These are phyloP conservation scores for Fopius arisanus DNA, from an alignment of 1,140 invertebrate genomes.

Conservation along the genomic window DNA sequence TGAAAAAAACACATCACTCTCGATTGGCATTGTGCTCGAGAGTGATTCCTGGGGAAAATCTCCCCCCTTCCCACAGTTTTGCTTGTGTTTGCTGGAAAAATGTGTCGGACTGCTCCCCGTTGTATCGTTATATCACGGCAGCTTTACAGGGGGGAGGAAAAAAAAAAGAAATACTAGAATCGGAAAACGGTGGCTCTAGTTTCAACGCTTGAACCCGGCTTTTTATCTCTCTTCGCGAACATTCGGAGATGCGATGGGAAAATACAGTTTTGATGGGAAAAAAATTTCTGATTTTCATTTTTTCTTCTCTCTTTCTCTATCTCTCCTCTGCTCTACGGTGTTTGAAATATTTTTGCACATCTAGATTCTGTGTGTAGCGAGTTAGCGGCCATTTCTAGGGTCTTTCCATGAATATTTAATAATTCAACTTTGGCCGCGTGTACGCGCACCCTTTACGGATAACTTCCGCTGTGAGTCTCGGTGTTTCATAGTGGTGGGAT, in stretches of 20 bases:
- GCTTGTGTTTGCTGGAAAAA: slow-evolving; percentile 21
- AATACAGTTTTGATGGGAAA: too few species aligned
- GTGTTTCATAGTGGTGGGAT: slow-evolving; percentile 15
- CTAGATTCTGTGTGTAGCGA: neutral
- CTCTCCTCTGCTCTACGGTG: too few species aligned
- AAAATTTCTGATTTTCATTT: too few species aligned
- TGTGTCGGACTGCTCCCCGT: neutral
- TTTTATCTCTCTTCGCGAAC: neutral
- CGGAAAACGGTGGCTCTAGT: neutral
- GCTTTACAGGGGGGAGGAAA: too few species aligned
- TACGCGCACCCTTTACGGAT: neutral
- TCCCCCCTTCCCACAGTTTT: slow-evolving; percentile 14
- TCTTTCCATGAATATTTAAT: slow-evolving; percentile 50
- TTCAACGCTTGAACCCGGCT: neutral
- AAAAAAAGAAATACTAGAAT: neutral
- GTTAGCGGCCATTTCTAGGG: slow-evolving; percentile 26
- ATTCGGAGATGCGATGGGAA: too few species aligned
- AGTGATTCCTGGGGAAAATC: slow-evolving; percentile 13
- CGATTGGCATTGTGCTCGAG: neutral
- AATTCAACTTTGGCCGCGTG: slow-evolving; percentile 41
- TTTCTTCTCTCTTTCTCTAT: too few species aligned
- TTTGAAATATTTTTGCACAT: too few species aligned
- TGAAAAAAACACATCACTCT: neutral
- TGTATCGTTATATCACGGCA: neutral
- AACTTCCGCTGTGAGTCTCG: neutral